phyloP scores from a whole-genome alignment of 2,113 vertebrate genomes.

The Polypterus senegalus region DNA sequence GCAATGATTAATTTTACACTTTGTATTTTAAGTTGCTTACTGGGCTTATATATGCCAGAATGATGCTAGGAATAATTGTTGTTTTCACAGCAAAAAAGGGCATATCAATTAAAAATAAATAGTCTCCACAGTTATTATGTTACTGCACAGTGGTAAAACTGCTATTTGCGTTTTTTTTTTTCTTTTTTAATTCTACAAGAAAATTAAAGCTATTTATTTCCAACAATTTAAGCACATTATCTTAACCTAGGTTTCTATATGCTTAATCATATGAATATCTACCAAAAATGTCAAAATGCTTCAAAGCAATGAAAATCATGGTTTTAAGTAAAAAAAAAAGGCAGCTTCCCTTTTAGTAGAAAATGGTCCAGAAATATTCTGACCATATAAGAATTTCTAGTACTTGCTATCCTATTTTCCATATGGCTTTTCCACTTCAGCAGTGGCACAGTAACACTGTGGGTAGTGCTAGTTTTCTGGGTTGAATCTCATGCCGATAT shows the following conservation, averaged over 20 bases:
- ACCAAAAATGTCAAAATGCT: conserved; percentile 17
- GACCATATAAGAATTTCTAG: too few relatives aligned
- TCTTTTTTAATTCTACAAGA: conserved; percentile 12
- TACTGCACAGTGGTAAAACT: conserved; percentile 48
- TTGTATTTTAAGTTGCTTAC: conserved; percentile 51
- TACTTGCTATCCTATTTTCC: too few relatives aligned
- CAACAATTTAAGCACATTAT: conserved; percentile 27
- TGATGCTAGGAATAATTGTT: conserved; percentile 56
- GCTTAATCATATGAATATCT: conserved; percentile 29
- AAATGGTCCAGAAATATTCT: too few relatives aligned
- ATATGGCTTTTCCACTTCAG: too few relatives aligned
- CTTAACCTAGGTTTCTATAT: conserved; percentile 25
- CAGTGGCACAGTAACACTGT: too few relatives aligned
- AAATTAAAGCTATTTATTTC: conserved; percentile 26
- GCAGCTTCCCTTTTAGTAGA: too few relatives aligned
- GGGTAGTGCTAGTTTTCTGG: too few relatives aligned
- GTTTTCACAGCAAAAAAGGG: conserved; percentile 62
- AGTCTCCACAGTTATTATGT: conserved; percentile 56
- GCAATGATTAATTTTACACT: conserved; percentile 47
- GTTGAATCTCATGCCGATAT: too few relatives aligned
- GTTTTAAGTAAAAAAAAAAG: too few relatives aligned
- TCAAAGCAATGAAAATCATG: too few relatives aligned
- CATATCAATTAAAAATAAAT: conserved; percentile 67
- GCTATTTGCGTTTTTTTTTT: conserved; percentile 27
- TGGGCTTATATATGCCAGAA: conserved; percentile 49